Base-by-base conservation (phyloP, 1,140 invertebrate genomes). In the Glossosoma conforme region DNA sequence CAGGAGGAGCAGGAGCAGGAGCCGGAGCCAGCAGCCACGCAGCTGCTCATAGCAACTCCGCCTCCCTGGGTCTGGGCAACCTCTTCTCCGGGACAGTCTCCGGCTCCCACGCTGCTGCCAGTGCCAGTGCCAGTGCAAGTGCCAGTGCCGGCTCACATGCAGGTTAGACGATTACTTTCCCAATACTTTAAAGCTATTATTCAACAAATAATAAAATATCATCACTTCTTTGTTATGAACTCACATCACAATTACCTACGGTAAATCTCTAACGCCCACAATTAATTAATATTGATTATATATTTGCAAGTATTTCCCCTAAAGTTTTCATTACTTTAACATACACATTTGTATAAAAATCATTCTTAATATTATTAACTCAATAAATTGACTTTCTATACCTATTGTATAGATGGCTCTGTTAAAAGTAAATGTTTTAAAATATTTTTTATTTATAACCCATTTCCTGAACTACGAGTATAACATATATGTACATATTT, bases 41-140 rank as follows among this genome's bases (percentile, higher is more conserved):
- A 13, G 15, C 10, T 6, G 17, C 43, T 13, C 22, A 30, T 11
- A 46, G 52, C 22, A n/a, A 47, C 13, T 47, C 44, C 6, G 52
- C n/a, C 6, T 47, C 52, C 8, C 3, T 43, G 9, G 52, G 44
- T 8, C 13, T 47, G 2, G 44, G 44, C 17, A 44, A 44, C 11
- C 15, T 38, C 2, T 38, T 44, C 14, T 36, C 46, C 18, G 41
- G 35, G 18, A 25, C 32, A 2, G 17, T 32, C 19, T 36, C 45
- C 9, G 13, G 37, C n/a, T 42, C 46, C 19, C 42, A 50, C 22
- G 37, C 52, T n/a, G 36, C 38, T 40, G 46, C 53, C 15, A 40
- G 46, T 36, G 46, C 52, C 2, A 44, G 42, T 40, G 38, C 52
- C 11, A 36, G 46, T 30, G 19, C 19, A 9, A 38, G 36, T 18